Evolutionary conservation across 2,797 vertebrate species (phyloP).

Genomic region (Apogon talboti): DNA sequence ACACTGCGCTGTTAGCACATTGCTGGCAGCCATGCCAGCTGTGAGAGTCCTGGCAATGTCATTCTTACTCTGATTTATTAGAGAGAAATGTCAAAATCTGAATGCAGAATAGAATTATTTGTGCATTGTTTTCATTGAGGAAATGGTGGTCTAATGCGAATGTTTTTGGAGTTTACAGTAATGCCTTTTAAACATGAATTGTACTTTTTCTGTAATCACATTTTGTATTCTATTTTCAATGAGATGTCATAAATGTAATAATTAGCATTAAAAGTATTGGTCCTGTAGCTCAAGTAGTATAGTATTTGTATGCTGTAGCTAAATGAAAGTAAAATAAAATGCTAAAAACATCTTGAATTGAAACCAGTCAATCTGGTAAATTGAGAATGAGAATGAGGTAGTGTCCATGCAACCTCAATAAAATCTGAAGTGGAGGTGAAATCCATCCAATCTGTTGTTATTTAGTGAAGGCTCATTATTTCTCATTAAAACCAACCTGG

Average conservation of each 20-base stretch:
- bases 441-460: constrained; percentile 73
- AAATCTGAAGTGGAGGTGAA: constrained; percentile 66
- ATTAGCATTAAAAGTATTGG: not conserved
- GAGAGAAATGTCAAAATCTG: constrained; percentile 34
- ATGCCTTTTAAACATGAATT: not conserved
- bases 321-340: not conserved
- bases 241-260: constrained; percentile 20
- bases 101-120: constrained; percentile 12
- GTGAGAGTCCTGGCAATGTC: constrained; percentile 33
- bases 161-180: not conserved
- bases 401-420: constrained; percentile 54
- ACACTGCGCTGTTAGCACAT: constrained; percentile 38
- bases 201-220: not conserved
- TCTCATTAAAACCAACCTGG: constrained; percentile 77
- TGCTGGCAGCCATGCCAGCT: constrained; percentile 53
- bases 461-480: constrained; percentile 79
- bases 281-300: not conserved
- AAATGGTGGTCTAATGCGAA: not conserved
- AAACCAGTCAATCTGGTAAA: constrained; percentile 48
- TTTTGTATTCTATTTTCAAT: not conserved
- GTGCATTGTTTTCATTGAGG: not conserved
- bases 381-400: constrained; percentile 29
- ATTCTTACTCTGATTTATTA: constrained; percentile 46
- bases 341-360: constrained; percentile 7
- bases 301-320: not conserved